These are phyloP conservation scores for Rhodophaea formosa DNA, from an alignment of 2,888 invertebrate species.

Conservation along the genomic window DNA sequence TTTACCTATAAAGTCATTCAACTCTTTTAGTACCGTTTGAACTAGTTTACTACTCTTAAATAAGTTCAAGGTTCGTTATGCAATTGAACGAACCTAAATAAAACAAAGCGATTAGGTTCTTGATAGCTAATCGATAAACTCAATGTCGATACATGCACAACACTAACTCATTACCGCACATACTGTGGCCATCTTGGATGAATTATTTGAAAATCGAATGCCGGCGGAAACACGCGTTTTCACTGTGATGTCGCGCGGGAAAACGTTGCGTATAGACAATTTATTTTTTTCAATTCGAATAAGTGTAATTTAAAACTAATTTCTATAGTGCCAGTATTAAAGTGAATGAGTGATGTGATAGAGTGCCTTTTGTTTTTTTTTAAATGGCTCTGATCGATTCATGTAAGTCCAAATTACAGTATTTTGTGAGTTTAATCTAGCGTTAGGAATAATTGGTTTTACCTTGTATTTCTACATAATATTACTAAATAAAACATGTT, in stretches of 20 bases:
- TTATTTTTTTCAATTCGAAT: slow-evolving; percentile 22
- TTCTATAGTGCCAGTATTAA: slow-evolving; percentile 11
- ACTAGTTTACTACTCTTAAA: neutral
- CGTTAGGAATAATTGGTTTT: slow-evolving; percentile 10
- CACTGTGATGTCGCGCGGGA: slow-evolving; percentile 43
- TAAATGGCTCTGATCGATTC: slow-evolving; percentile 13
- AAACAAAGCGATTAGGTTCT: neutral
- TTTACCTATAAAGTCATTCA: too few species aligned
- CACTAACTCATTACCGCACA: slow-evolving; percentile 55
- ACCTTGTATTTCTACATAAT: neutral
- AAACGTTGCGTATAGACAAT: slow-evolving; percentile 29
- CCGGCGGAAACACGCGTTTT: slow-evolving; percentile 61
- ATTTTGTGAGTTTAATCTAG: neutral
- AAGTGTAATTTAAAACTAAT: slow-evolving; percentile 11
- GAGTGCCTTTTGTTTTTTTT: slow-evolving; percentile 14
- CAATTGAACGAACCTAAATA: neutral
- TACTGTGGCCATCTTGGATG: slow-evolving; percentile 68
- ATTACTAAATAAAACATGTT: too few species aligned
- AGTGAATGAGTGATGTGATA: slow-evolving; percentile 5
- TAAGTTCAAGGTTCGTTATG: neutral
- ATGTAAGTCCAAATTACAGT: slow-evolving; percentile 16
- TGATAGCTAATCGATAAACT: slow-evolving; percentile 18
- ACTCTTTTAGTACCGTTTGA: too few species aligned
- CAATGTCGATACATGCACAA: slow-evolving; percentile 39
- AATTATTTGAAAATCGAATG: slow-evolving; percentile 74